Evolutionary conservation across 2,113 vertebrate species (phyloP).

Genomic region (Ardeotis arabs): DNA sequence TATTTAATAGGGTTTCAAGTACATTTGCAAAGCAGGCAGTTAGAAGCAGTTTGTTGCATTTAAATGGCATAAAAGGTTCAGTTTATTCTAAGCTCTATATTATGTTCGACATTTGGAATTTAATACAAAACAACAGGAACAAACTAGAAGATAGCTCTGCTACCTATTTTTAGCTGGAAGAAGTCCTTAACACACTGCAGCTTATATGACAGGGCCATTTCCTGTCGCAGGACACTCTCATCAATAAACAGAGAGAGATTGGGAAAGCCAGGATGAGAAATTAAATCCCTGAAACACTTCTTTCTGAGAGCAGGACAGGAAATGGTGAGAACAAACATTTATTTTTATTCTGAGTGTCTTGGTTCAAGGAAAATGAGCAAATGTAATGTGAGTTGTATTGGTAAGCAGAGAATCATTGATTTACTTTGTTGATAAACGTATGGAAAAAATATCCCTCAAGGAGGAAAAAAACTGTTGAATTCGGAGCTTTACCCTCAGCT

Average conservation of each 20-base stretch:
- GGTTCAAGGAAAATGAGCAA: slow-evolving; percentile 31
- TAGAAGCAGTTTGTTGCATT: slow-evolving; percentile 8
- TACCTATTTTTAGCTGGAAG: neutral
- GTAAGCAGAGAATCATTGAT: slow-evolving; percentile 52
- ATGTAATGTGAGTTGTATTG: neutral
- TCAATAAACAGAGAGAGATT: neutral
- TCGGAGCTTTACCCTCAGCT: neutral
- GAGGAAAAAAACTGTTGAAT: slow-evolving; percentile 15
- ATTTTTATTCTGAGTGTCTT: slow-evolving; percentile 20
- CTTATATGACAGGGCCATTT: neutral
- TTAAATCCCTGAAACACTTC: neutral
- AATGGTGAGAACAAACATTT: slow-evolving; percentile 23
- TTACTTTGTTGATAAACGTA: slow-evolving; percentile 5
- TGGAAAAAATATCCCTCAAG: neutral
- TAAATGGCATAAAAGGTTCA: slow-evolving; percentile 32
- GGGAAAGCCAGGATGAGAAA: slow-evolving; percentile 3
- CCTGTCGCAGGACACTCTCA: neutral
- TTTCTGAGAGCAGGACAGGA: slow-evolving; percentile 4
- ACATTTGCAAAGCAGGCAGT: neutral
- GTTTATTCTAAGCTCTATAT: slow-evolving; percentile 22
- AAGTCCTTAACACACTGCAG: neutral
- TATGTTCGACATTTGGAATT: slow-evolving; percentile 6
- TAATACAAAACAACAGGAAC: slow-evolving; percentile 2
- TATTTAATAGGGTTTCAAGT: neutral
- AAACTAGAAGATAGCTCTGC: neutral